phyloP scores from a whole-genome alignment of 2,113 vertebrate genomes.

The Macaca fascicularis region DNA sequence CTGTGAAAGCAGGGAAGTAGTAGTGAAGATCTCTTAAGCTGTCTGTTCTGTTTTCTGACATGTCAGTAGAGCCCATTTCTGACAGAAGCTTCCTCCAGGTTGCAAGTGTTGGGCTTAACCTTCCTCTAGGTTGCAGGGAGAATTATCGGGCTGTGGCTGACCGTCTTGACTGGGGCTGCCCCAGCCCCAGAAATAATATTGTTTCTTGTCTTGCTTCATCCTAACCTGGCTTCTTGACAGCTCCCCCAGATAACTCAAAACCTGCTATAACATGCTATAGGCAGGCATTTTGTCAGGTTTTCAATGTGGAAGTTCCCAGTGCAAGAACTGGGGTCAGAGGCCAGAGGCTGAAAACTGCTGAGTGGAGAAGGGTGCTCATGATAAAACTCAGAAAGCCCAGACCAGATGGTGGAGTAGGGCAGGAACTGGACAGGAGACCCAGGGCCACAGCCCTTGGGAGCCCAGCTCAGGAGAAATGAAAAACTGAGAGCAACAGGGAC shows the following conservation, averaged over 20 bases:
- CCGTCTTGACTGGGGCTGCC: background rate
- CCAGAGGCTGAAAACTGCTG: background rate
- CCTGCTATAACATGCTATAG: background rate
- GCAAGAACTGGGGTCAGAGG: background rate
- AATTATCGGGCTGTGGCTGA: background rate
- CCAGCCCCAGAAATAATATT: background rate
- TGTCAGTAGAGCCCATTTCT: background rate
- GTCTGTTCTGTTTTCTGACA: background rate
- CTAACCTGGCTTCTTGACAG: conserved; percentile 31
- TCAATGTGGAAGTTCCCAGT: background rate
- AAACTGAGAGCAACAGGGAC: background rate
- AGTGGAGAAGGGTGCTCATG: background rate
- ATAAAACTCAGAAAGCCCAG: background rate
- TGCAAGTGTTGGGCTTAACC: background rate
- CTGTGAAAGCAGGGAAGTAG: background rate
- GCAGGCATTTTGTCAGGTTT: background rate
- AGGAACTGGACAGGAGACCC: background rate
- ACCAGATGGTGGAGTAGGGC: background rate
- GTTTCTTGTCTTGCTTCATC: conserved; percentile 6
- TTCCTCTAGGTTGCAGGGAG: background rate
- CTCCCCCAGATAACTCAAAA: background rate
- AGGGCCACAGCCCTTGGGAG: background rate
- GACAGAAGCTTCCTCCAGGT: background rate
- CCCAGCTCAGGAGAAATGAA: background rate
- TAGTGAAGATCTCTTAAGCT: background rate